These are phyloP conservation scores for Condylura cristata DNA, from an alignment of 2,113 vertebrate genomes.

Conservation along the genomic window DNA sequence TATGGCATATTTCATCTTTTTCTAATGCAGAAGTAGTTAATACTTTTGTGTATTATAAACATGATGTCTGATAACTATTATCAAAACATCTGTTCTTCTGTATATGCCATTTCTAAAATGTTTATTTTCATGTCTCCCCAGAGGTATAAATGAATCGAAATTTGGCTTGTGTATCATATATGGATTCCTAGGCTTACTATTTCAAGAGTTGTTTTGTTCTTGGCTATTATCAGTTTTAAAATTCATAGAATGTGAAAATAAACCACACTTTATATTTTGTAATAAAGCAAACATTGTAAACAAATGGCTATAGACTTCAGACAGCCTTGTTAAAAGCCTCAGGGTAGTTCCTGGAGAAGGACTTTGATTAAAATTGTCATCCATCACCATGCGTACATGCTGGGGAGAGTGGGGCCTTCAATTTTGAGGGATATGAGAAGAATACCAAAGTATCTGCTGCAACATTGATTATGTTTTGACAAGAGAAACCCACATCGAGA, in stretches of 20 bases:
- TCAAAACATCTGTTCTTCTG: background rate
- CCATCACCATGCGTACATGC: background rate
- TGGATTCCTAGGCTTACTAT: background rate
- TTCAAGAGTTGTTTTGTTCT: background rate
- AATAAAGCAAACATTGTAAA: background rate
- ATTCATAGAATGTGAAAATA: background rate
- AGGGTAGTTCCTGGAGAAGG: background rate
- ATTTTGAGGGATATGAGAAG: background rate
- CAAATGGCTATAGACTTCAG: background rate
- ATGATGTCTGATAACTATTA: conserved; percentile 32
- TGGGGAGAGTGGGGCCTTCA: background rate
- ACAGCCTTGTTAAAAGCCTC: background rate
- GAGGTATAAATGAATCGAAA: background rate
- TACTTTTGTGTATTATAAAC: background rate
- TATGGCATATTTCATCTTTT: background rate
- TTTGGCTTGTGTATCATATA: background rate
- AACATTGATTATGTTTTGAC: background rate
- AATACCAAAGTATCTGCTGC: background rate
- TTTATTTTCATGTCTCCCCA: background rate
- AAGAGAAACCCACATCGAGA: background rate
- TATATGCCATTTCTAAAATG: background rate
- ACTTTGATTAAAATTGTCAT: background rate
- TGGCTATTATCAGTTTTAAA: background rate
- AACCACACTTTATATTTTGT: background rate
- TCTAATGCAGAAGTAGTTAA: background rate